Evolutionary conservation across 2,888 invertebrate species (phyloP), one percentile per base, ranked within the genome.

Genomic region (Galerucella calmariensis): DNA sequence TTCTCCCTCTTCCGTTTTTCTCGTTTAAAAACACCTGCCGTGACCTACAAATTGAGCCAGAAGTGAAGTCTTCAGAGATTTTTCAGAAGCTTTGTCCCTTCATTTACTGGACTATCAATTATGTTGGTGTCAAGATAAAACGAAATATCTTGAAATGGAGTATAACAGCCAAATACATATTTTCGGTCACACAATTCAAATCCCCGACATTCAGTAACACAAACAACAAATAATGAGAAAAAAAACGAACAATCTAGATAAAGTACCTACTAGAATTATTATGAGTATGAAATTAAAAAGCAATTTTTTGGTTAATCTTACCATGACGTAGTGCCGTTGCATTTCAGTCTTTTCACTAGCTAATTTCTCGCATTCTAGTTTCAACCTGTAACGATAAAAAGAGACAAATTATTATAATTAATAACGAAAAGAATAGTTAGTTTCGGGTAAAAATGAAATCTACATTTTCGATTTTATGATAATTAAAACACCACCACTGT

Each of bases 271-370:
- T 66, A n/a, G 62, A 62, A 12, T 67, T 51, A 44, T 53, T 51
- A 44, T 53, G 48, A 67, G n/a, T 58, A 58, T 44, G 63, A 46
- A 65, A 65, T 65, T 65, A 65, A 65, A 65, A 65, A 65, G 41
- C 16, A 65, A 65, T 65, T 65, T 79, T 77, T 75, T 62, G 24
- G 66, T 72, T 77, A 75, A 73, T 90, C 93, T 92, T 89, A 94
- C 94, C 94, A 95, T 94, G 79, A 95, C 94, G 89, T 95, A 95
- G 89, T 95, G 94, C 87, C 95, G 90, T 88, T 95, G 95, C 93
- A 95, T 94, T 89, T 95, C 94, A 79, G 94, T 94, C 89, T 95
- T 95, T 89, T 95, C 95, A 86, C 93, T 92, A 81, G 93, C 93
- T 86, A 95, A 89, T 89, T 95, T 95, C 88, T 95, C 95, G 88